These are phyloP conservation scores for Andrena praecox DNA, from an alignment of 2,888 invertebrate species.

Conservation along the genomic window DNA sequence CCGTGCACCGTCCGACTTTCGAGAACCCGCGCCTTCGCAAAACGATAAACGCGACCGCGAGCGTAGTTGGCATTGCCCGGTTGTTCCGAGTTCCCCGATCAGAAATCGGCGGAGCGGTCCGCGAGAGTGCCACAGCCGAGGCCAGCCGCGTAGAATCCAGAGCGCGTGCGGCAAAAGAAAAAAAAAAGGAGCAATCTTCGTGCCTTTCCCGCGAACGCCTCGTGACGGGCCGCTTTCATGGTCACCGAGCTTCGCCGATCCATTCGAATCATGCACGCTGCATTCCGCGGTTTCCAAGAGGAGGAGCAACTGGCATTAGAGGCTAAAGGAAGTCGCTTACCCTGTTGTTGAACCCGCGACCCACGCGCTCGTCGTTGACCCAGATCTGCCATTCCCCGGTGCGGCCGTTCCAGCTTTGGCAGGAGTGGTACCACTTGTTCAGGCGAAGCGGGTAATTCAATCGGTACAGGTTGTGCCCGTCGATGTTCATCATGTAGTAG, in stretches of 20 bases:
- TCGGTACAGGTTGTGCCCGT: conserved; percentile 93
- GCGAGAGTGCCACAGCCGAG: neutral
- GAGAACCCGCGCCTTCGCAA: conserved; percentile 23
- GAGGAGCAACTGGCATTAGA: neutral
- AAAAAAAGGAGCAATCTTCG: neutral
- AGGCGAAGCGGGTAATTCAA: conserved; percentile 89
- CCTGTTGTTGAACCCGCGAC: conserved; percentile 94
- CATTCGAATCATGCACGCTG: neutral
- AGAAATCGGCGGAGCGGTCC: neutral
- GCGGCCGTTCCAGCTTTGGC: conserved; percentile 95
- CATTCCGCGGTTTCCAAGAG: no score
- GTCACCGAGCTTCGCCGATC: neutral
- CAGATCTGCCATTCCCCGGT: conserved; percentile 96
- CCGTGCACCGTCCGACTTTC: conserved; percentile 28
- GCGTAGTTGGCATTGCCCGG: conserved; percentile 6
- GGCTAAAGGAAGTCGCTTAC: conserved; percentile 86
- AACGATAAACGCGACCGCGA: conserved; percentile 16
- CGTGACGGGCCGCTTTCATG: conserved; percentile 2
- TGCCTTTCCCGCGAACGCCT: neutral
- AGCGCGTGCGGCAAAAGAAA: neutral
- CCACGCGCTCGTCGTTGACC: conserved; percentile 94
- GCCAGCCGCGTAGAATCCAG: neutral
- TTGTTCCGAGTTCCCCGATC: neutral
- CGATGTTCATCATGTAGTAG: conserved; percentile 92
- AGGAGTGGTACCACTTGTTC: conserved; percentile 94